These are phyloP conservation scores for Dromius quadrimaculatus DNA, from an alignment of 2,888 invertebrate genomes.

Conservation along the genomic window DNA sequence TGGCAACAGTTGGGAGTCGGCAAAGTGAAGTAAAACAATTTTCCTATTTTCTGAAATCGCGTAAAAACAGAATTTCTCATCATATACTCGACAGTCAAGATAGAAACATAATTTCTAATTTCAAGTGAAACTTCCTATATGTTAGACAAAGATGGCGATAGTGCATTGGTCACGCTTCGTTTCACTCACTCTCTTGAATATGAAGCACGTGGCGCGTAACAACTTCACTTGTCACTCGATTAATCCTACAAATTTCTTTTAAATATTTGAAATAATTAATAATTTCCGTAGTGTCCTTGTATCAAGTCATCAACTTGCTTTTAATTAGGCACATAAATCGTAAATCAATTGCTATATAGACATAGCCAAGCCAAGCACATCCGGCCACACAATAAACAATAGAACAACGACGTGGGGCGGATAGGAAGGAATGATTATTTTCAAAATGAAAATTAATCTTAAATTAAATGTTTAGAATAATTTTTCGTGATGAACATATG, in stretches of 20 bases:
- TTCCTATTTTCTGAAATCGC: not conserved
- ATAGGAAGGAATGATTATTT: not conserved
- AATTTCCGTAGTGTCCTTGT: conserved; percentile 7
- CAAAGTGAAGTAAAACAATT: not conserved
- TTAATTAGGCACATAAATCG: conserved; percentile 25
- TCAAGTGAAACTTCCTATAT: not conserved
- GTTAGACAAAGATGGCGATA: conserved; percentile 3
- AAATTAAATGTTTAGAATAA: not conserved
- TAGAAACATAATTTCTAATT: not conserved
- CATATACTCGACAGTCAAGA: no score
- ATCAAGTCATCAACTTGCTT: conserved; percentile 27
- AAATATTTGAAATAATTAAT: no score
- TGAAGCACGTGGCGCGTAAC: conserved; percentile 30
- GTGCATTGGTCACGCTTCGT: conserved; percentile 36
- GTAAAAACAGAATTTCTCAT: not conserved
- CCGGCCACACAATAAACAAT: conserved; percentile 18
- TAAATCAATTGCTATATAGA: no score
- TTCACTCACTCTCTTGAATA: conserved; percentile 44
- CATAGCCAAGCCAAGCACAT: conserved; percentile 24
- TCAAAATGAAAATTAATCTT: no score
- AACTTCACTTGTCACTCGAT: conserved; percentile 25
- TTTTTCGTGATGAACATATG: conserved; percentile 14
- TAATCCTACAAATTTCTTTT: no score
- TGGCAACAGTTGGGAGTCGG: no score
- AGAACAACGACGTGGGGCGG: not conserved